Evolutionary conservation across 2,888 invertebrate species (phyloP), one percentile per base, ranked within the genome.

Genomic region (Hoplodrina blanda): DNA sequence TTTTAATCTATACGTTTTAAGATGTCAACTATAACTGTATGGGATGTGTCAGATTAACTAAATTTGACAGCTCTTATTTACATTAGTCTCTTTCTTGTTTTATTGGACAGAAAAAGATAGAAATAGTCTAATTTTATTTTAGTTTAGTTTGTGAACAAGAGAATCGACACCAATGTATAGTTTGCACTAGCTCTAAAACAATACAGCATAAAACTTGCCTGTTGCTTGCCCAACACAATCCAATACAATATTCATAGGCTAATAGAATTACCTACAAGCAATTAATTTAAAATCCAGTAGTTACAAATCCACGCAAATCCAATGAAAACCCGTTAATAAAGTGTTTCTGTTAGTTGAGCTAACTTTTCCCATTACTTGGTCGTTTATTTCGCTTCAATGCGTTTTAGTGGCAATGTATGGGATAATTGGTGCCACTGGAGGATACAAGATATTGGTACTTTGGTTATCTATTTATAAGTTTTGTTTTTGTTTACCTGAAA

Each of bases 251-350:
- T 70, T 70, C 60, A 69, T 30, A n/a, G 41, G 46, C 56, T 37
- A 70, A 76, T 69, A n/a, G 50, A 63, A 76, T 75, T 64, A 61
- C 19, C 13, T 55, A 30, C 63, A 20, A 55, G 50, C 57, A 71
- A 80, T 80, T 70, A 41, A 69, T 78, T 70, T 64, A 66, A 80
- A 66, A 55, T 37, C 63, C 57, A 33, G 63, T 46, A 41, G 41
- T 11, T 41, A 74, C 66, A 80, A 78, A 80, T 69, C 74, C 65
- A 17, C 17, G 53, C 44, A 55, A 69, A 76, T 73, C 71, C 76
- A 69, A 59, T 65, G 57, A 46, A 56, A 69, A 66, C 62, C 54
- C 19, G 62, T 60, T 80, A 75, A 69, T 80, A 62, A 62, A 72
- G 67, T 46, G 49, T 33, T 61, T 6, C 30, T 64, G 44, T 59